A percentile compares a stretch with the other conserved stretches of the same genome.
Conservation (phyloP, 2,113 vertebrate species). For the Steatornis caripensis region DNA sequence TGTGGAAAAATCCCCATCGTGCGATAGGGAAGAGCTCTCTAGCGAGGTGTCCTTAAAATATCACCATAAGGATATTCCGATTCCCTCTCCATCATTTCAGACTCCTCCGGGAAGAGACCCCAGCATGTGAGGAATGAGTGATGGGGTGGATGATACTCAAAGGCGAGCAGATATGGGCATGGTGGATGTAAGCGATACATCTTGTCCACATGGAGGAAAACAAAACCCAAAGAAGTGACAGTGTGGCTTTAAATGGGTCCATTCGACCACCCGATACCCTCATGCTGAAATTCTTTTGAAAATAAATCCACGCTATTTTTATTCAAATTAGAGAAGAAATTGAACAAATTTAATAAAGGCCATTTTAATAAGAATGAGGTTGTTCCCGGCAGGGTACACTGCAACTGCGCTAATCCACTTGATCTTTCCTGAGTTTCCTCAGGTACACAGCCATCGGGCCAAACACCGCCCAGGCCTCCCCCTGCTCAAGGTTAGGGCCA, state of each 20-base stretch:
- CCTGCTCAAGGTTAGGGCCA: neutral
- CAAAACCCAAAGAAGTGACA: neutral
- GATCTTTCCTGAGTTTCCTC: neutral
- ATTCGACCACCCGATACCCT: neutral
- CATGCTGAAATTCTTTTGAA: neutral
- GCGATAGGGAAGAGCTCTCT: neutral
- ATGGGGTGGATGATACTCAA: neutral
- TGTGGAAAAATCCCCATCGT: neutral
- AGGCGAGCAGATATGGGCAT: neutral
- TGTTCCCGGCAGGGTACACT: neutral
- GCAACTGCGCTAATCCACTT: neutral
- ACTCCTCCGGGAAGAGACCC: neutral
- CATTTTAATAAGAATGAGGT: neutral
- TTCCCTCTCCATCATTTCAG: neutral
- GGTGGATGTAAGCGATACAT: neutral
- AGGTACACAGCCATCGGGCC: neutral
- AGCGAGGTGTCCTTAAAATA: neutral
- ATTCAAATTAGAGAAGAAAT: neutral
- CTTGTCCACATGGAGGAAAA: neutral
- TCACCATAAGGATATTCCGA: accelerated
- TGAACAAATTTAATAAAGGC: neutral
- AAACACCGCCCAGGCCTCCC: accelerated
- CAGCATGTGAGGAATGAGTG: accelerated
- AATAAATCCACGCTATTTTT: neutral
- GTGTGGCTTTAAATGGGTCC: neutral